These are phyloP conservation scores for Sipha maydis DNA, from an alignment of 2,888 invertebrate genomes.

Conservation along the genomic window DNA sequence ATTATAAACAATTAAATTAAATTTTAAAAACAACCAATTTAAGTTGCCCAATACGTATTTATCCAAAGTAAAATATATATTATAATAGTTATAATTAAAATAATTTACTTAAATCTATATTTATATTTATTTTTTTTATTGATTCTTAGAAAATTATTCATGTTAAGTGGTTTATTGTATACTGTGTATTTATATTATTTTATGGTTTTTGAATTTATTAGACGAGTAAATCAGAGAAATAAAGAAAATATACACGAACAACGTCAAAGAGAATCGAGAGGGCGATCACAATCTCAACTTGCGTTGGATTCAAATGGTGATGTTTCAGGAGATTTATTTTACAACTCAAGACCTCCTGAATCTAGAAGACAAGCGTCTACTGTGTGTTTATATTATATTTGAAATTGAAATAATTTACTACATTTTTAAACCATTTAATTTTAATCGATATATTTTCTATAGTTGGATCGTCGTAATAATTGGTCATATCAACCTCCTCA, in stretches of 20 bases:
- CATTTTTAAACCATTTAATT: not conserved
- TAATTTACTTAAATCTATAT: not conserved
- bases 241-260: slow-evolving; percentile 52
- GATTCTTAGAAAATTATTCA: not conserved
- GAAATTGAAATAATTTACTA: not conserved
- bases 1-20: too few species aligned
- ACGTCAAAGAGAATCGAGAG: slow-evolving; percentile 62
- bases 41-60: not conserved
- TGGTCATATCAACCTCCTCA: slow-evolving; percentile 81
- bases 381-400: slow-evolving; percentile 54
- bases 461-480: slow-evolving; percentile 64
- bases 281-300: slow-evolving; percentile 65
- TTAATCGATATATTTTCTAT: slow-evolving; percentile 10
- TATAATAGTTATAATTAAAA: not conserved
- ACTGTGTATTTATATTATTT: not conserved
- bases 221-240: slow-evolving; percentile 46
- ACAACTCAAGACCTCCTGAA: slow-evolving; percentile 74
- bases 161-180: not conserved
- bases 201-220: not conserved
- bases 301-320: slow-evolving; percentile 64
- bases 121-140: not conserved
- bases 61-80: not conserved
- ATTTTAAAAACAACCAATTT: too few species aligned
- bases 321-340: slow-evolving; percentile 80
- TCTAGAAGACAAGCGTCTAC: slow-evolving; percentile 64